Percentiles rank a stretch among this genome's conserved stretches.
Conservation (phyloP, 1,140 invertebrate genomes). For the Hylyphantes graminicola region DNA sequence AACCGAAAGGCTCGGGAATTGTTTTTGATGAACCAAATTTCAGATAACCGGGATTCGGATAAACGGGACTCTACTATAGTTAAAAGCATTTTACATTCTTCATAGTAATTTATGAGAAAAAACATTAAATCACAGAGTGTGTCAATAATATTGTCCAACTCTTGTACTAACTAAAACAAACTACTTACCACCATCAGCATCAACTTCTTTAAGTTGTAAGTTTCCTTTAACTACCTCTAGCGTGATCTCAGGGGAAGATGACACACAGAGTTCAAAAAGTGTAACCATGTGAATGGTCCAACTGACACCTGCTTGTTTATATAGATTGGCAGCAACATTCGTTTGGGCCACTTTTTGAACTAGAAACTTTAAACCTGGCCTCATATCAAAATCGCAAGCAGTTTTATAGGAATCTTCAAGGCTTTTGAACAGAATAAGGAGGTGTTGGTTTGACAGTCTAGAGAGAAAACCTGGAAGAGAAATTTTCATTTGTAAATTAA, state of each 20-base stretch:
- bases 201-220: neutral
- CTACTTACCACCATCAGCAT: neutral
- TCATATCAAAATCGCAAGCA: slow-evolving; percentile 85
- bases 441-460: slow-evolving; percentile 70
- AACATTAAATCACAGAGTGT: too few species aligned
- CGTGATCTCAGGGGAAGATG: too few species aligned
- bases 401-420: slow-evolving; percentile 83
- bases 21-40: too few species aligned
- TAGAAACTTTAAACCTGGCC: slow-evolving; percentile 91
- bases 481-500: neutral
- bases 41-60: too few species aligned
- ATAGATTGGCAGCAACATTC: slow-evolving; percentile 88
- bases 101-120: too few species aligned
- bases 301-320: slow-evolving; percentile 90
- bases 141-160: too few species aligned
- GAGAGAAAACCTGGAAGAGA: slow-evolving; percentile 69
- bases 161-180: neutral
- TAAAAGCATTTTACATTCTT: too few species aligned
- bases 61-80: too few species aligned
- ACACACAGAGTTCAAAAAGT: slow-evolving; percentile 79
- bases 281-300: slow-evolving; percentile 91
- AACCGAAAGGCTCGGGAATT: too few species aligned
- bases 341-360: slow-evolving; percentile 91
- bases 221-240: too few species aligned
- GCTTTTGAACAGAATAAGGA: slow-evolving; percentile 79